Conservation (phyloP, 2,888 invertebrate species). For the Dinocampus coccinellae region DNA sequence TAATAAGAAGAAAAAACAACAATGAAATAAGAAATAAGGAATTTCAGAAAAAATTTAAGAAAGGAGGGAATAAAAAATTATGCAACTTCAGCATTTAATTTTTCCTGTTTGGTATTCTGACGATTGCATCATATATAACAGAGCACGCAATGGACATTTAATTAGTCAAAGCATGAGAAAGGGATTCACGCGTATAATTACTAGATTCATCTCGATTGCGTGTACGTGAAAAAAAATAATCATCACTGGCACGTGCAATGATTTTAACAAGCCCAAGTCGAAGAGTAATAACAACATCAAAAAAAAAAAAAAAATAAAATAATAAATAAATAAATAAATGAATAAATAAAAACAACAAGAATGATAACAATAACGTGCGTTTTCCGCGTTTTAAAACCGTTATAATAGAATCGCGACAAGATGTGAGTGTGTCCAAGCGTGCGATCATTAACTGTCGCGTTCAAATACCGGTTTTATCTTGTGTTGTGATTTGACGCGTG, state of each 20-base stretch:
- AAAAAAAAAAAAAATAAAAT: constrained; percentile 20
- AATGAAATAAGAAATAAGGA: neutral
- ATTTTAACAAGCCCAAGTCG: constrained; percentile 34
- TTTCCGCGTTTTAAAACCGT: constrained; percentile 34
- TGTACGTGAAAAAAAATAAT: neutral
- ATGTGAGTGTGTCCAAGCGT: neutral
- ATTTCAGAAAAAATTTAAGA: neutral
- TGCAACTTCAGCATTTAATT: neutral
- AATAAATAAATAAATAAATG: neutral
- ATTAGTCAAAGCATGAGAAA: constrained; percentile 12
- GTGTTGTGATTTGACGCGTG: constrained; percentile 27
- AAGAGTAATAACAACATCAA: neutral
- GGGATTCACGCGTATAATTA: constrained; percentile 17
- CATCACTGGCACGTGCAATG: constrained; percentile 35
- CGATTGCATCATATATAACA: constrained; percentile 21
- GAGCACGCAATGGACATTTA: constrained; percentile 11
- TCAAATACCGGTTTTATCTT: constrained; percentile 33
- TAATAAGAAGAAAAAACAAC: neutral
- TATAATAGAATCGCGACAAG: constrained; percentile 27
- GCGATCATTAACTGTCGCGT: constrained; percentile 26
- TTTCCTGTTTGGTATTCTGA: neutral
- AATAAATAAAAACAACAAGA: neutral
- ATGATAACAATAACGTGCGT: constrained; percentile 11
- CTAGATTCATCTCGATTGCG: constrained; percentile 20
- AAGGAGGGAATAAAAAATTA: neutral